Evolutionary conservation across 1,140 invertebrate species (phyloP), one percentile per base, ranked within the genome.

Genomic region (Diabrotica undecimpunctata): DNA sequence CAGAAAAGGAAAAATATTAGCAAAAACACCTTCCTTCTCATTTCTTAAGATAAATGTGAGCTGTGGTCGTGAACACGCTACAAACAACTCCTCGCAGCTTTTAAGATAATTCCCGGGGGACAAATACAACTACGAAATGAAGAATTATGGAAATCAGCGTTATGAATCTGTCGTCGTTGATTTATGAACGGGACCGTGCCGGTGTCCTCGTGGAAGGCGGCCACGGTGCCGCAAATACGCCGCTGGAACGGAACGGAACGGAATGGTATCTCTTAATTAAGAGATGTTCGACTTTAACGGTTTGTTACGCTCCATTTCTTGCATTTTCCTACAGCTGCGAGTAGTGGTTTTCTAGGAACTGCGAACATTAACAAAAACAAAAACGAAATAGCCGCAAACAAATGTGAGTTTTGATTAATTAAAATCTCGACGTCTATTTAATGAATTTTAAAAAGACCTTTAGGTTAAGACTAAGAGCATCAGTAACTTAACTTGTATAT

Each of bases 121-220:
- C 55, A 13, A 57, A 57, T 10, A 25, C 55, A 37, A 57, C 55
- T 37, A 57, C 55, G 12, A 12, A 57, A 57, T 57, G 55, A 57
- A 57, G 55, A 57, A 38, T 57, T 57, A 57, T 57, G 55, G 55
- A 57, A 57, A 57, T 57, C 11, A 57, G 55, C 55, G 55, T 57
- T 57, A 57, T 57, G 55, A 57, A 57, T 57, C 55, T 57, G 55
- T 57, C 55, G 25, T 57, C 38, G 25, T 38, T 57, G 55, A 57
- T 57, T 57, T 57, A 57, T 13, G 37, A 12, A 10, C 55, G 41
- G 8, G 41, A 46, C 8, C n/a, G 8, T n/a, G 41, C 41, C 41
- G 41, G n/a, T n/a, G n/a, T 25, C 25, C 25, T 25, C 25, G 6
- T 6, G 41, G 41, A n/a, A 8, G n/a, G 8, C 41, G 41, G 41